Evolutionary conservation across 2,113 vertebrate species (phyloP).

Genomic region (Nerophis ophidion): DNA sequence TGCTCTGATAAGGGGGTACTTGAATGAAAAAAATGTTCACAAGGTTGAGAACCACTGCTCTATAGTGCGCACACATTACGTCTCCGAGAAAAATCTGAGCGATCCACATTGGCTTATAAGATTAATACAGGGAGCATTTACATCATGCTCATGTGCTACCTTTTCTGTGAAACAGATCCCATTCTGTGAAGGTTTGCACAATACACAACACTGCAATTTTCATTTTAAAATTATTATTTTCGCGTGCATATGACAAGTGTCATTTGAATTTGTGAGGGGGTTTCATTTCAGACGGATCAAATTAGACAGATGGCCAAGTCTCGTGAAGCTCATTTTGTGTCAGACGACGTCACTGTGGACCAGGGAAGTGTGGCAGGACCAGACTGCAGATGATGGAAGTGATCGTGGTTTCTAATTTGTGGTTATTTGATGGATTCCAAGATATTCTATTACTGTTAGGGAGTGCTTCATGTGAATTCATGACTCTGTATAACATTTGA

Average conservation of each 20-base stretch:
- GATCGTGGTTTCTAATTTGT: neutral
- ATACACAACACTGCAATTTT: neutral
- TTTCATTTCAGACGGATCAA: neutral
- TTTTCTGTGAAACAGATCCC: neutral
- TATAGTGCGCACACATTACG: neutral
- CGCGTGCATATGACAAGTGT: too few species aligned
- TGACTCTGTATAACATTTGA: constrained; percentile 10
- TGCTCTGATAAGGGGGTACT: too few species aligned
- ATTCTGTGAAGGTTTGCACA: too few species aligned
- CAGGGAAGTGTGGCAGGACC: neutral
- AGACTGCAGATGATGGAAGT: neutral
- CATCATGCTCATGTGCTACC: neutral
- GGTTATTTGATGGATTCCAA: neutral
- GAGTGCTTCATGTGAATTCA: neutral
- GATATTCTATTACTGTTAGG: neutral
- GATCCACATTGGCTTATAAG: neutral
- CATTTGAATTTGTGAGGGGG: too few species aligned
- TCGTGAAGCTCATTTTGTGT: neutral
- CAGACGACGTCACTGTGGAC: neutral
- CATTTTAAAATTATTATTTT: neutral
- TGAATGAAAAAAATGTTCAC: too few species aligned
- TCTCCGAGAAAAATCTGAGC: neutral
- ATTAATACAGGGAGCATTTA: neutral
- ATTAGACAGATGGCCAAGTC: neutral
- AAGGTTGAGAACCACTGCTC: too few species aligned